These are phyloP conservation scores for Alloplasta piceator DNA, from an alignment of 2,888 invertebrate species.

Conservation along the genomic window DNA sequence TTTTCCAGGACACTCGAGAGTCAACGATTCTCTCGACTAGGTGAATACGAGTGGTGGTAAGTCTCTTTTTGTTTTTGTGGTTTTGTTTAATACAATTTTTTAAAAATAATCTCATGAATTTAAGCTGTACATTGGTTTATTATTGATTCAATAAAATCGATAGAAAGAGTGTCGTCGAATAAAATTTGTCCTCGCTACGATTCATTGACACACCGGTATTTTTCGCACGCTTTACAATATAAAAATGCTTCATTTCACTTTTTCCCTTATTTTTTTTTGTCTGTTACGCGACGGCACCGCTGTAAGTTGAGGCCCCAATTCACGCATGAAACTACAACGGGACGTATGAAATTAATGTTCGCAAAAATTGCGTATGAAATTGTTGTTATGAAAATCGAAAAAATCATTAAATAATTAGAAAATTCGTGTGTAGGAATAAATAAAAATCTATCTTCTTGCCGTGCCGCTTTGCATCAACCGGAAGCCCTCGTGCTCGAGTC, in stretches of 20 bases:
- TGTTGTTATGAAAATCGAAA: constrained; percentile 44
- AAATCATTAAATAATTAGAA: constrained; percentile 9
- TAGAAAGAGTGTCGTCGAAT: constrained; percentile 46
- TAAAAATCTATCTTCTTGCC: constrained; percentile 38
- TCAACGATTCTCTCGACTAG: constrained; percentile 24
- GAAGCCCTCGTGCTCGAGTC: constrained; percentile 51
- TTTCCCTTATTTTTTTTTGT: constrained; percentile 15
- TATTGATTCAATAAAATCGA: constrained; percentile 51
- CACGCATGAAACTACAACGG: constrained; percentile 63
- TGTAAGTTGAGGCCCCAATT: constrained; percentile 17
- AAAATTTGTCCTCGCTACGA: constrained; percentile 24
- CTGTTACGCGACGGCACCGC: constrained; percentile 30
- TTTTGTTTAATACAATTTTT: constrained; percentile 8
- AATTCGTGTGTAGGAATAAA: constrained; percentile 48
- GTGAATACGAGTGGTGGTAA: constrained; percentile 48
- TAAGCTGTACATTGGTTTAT: constrained; percentile 43
- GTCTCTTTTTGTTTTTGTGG: constrained; percentile 28
- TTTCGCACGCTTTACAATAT: constrained; percentile 75
- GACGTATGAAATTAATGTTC: constrained; percentile 46
- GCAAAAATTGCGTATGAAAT: constrained; percentile 40
- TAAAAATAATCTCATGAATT: constrained; percentile 18
- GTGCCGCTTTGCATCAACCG: constrained; percentile 32
- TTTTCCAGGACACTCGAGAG: constrained; percentile 56
- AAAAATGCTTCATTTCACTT: constrained; percentile 60
- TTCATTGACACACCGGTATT: constrained; percentile 76